Evolutionary conservation across 2,797 vertebrate species (phyloP), one percentile per base, ranked within the genome.

Genomic region (Rhabdomys pumilio): DNA sequence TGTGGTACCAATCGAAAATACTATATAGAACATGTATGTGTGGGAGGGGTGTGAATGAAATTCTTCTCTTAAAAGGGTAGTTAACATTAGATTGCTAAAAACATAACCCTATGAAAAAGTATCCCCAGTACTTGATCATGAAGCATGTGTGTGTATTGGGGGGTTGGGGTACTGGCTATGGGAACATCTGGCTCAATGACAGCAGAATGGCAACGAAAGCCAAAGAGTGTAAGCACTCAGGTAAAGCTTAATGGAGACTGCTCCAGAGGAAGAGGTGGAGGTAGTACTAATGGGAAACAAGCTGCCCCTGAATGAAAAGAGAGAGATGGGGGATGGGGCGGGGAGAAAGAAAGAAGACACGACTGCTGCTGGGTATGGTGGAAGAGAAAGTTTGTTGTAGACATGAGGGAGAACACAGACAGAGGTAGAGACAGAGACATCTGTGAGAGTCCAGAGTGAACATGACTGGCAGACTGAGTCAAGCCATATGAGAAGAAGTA

Each of bases 1-100:
- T 85, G 26, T 63, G 17, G 9, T 50, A 77, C 38, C 77, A 89
- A 41, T 44, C 77, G 93, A 50, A 90, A 94, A 90, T 47, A 24
- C 10, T 81, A 22, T 41, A 77, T 2, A 15, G 87, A 67, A 41
- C 6, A 41, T 61, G 1, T 14, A 31, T 79, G 15, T 53, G 29
- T 79, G 47, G 15, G 76, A 29, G 76, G 15, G 13, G 13, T 75
- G 76, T 53, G 76, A 95, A 80, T 41, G 9, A 77, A 59, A 67
- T 73, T 84, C 63, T 90, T 92, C 77, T 29, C 75, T 92, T 92
- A 88, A 81, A 89, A 3, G 2, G 1, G 69, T 9, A 85, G 19
- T 20, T 44, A 89, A 59, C 6, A 41, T 17, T 12, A 3, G 10
- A 61, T 63, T 63, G 75, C 72, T 44, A 73, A 92, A 95, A 84